Conservation (phyloP, 1,140 invertebrate species). For the Melanaphis sacchari region DNA sequence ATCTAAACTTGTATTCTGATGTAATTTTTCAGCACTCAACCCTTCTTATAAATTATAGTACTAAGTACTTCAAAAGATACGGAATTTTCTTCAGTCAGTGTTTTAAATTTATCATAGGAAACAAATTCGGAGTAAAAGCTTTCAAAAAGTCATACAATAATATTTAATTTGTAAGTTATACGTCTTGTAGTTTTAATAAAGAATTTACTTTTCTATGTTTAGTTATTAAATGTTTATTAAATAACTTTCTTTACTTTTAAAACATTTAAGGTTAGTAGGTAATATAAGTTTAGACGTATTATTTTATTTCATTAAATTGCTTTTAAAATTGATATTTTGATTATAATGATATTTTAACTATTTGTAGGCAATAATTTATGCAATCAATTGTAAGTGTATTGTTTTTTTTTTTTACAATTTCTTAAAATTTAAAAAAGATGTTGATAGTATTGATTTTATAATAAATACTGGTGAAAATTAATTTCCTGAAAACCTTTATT, state of each 20-base stretch:
- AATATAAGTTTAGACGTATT: neutral
- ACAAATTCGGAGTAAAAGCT: neutral
- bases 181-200: neutral
- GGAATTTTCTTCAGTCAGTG: neutral
- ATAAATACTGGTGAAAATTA: neutral
- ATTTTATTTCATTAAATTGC: too few species aligned
- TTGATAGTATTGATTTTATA: neutral
- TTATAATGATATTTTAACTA: too few species aligned
- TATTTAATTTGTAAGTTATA: neutral
- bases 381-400: neutral
- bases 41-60: neutral
- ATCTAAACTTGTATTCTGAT: neutral
- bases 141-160: neutral
- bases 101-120: neutral
- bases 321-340: too few species aligned
- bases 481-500: neutral
- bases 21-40: neutral
- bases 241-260: neutral
- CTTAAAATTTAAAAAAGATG: neutral
- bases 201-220: neutral
- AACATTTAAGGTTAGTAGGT: neutral
- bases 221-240: neutral
- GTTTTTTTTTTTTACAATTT: neutral
- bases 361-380: neutral
- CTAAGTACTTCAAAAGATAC: neutral